These are phyloP conservation scores for Rhabdornis inornatus DNA, from an alignment of 2,113 vertebrate genomes.

Conservation along the genomic window DNA sequence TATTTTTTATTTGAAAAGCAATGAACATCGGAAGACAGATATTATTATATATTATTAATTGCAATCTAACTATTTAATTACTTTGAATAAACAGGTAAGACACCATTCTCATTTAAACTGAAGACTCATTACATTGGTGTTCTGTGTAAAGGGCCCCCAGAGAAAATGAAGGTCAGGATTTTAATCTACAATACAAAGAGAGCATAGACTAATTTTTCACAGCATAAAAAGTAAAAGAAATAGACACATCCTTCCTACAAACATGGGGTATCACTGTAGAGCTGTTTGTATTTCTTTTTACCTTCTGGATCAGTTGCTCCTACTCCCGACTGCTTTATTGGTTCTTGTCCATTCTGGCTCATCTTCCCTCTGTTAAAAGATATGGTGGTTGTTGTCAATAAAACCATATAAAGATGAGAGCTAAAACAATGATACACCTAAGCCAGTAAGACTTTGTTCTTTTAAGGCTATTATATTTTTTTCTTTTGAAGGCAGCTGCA, in stretches of 20 bases:
- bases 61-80: neutral
- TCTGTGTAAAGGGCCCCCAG: neutral
- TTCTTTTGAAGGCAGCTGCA: neutral
- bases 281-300: constrained; percentile 66
- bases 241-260: neutral
- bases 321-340: constrained; percentile 74
- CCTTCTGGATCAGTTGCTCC: constrained; percentile 86
- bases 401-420: neutral
- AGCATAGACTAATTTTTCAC: neutral
- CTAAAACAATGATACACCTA: neutral
- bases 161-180: neutral
- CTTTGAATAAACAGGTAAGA: neutral
- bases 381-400: neutral
- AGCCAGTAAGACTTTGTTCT: neutral
- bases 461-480: neutral
- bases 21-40: neutral
- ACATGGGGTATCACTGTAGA: neutral
- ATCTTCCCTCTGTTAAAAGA: constrained; percentile 84
- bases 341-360: constrained; percentile 84
- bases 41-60: neutral
- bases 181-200: neutral
- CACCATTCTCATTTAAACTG: neutral
- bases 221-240: neutral
- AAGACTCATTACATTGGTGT: neutral
- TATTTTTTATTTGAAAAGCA: neutral